phyloP scores from a whole-genome alignment of 2,113 vertebrate species.

The Peromyscus polionotus region DNA sequence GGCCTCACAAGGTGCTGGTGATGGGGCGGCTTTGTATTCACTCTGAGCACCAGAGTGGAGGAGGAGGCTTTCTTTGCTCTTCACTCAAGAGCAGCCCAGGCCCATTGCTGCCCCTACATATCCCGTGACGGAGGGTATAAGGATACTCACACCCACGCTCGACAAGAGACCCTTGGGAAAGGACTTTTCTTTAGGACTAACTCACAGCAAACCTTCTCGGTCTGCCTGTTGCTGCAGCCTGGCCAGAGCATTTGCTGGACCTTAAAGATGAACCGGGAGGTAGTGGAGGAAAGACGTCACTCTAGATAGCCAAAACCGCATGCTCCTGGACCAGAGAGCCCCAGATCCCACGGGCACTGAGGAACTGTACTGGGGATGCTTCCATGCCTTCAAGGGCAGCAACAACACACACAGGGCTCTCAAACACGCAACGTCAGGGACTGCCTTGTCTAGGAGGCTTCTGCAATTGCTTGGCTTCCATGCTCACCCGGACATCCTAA shows the following conservation, averaged over 20 bases:
- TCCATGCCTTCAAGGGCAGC: no score
- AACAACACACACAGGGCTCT: neutral
- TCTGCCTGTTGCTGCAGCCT: neutral
- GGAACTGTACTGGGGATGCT: neutral
- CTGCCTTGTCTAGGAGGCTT: neutral
- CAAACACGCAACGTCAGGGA: neutral
- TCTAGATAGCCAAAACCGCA: neutral
- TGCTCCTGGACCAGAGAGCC: neutral
- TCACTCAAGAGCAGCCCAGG: neutral
- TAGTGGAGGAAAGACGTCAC: neutral
- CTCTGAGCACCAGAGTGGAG: neutral
- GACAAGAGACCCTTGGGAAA: neutral
- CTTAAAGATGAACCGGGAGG: neutral
- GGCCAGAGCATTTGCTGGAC: neutral
- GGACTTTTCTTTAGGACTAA: neutral
- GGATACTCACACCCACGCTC: neutral
- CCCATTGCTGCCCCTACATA: no score
- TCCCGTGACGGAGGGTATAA: neutral
- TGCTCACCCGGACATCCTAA: neutral
- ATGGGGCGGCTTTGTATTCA: accelerated
- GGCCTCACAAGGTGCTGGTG: neutral
- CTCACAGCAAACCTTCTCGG: neutral
- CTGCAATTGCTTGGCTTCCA: neutral
- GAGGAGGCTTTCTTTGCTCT: neutral
- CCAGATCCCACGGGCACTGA: neutral